Evolutionary conservation across 2,797 vertebrate species (phyloP), one percentile per base, ranked within the genome.

Genomic region (Characodon lateralis): DNA sequence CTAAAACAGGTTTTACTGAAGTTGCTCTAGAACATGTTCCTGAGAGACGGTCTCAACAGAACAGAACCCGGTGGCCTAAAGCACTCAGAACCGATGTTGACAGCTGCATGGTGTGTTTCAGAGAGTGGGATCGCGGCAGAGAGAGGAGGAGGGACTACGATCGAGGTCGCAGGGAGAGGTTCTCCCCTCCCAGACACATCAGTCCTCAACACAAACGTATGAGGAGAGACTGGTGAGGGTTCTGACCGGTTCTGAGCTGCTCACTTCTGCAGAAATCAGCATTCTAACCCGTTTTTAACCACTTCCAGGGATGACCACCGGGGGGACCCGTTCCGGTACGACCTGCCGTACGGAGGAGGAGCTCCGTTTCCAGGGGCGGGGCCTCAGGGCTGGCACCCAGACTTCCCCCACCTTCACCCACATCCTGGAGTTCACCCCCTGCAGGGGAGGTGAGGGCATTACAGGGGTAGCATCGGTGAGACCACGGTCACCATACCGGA

Each of bases 161-260:
- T 1, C 90, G 96, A 0, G 96, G 95, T 2, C 94, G 96, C 2
- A 91, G 96, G 24, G 97, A 97, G 55, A 89, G 97, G 0, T 97
- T 97, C 68, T 96, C 96, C 2, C 97, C 96, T 0, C 96, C 96
- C 0, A 84, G 96, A 26, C 96, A 97, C 7, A 96, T 97, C 41
- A 95, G 96, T 76, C 96, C 96, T 0, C 96, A 96, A 0, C 96
- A 97, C 89, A 97, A 97, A 68, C 96, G 96, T 80, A 95, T 97
- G 94, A 93, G 97, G 70, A 91, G 96, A 77, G 97, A 97, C 83
- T 97, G 97, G 97, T 97, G 86, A 85, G 74, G 31, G 18, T 20
- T 22, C 61, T 58, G 56, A 58, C 26, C 56, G 10, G 12, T 24
- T 10, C 20, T 56, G 53, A 55, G 3, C 35, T 35, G 35, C 56